Percentiles rank a stretch among this genome's conserved stretches.
These are phyloP conservation scores for Drosophila dives DNA, from an alignment of 2,888 invertebrate genomes.

Conservation along the genomic window DNA sequence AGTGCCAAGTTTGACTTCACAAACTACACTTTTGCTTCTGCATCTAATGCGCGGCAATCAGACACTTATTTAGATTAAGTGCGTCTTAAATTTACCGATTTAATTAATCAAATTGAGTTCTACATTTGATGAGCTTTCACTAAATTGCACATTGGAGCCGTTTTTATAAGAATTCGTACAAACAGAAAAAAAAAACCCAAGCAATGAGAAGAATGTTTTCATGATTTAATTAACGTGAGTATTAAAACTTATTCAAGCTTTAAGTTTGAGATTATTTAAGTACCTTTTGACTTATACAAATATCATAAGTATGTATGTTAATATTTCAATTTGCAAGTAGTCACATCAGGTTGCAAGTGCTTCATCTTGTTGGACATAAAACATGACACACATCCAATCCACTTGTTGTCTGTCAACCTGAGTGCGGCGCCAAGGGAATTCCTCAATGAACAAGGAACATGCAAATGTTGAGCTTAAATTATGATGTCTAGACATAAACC, in stretches of 20 bases:
- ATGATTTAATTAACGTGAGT: background rate
- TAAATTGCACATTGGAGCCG: background rate
- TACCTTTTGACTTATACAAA: background rate
- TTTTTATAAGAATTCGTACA: background rate
- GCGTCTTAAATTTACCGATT: conserved; percentile 49
- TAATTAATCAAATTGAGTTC: conserved; percentile 76
- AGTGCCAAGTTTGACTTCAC: conserved; percentile 35
- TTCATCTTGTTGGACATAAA: background rate
- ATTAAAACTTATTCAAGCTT: background rate
- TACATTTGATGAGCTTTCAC: conserved; percentile 31
- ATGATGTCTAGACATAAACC: background rate
- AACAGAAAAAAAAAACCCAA: background rate
- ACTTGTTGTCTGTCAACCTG: background rate
- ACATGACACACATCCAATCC: background rate
- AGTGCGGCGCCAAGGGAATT: background rate
- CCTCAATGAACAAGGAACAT: background rate
- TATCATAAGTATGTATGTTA: background rate
- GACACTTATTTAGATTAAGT: conserved; percentile 65
- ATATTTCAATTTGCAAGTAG: background rate
- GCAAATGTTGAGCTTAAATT: background rate
- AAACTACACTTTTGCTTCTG: conserved; percentile 14
- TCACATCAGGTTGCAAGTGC: background rate
- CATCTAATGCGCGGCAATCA: conserved; percentile 47
- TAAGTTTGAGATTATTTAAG: background rate
- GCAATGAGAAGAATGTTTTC: background rate